Evolutionary conservation across 2,888 invertebrate species (phyloP), one percentile per base, ranked within the genome.

Genomic region (Nemoura dubitans): DNA sequence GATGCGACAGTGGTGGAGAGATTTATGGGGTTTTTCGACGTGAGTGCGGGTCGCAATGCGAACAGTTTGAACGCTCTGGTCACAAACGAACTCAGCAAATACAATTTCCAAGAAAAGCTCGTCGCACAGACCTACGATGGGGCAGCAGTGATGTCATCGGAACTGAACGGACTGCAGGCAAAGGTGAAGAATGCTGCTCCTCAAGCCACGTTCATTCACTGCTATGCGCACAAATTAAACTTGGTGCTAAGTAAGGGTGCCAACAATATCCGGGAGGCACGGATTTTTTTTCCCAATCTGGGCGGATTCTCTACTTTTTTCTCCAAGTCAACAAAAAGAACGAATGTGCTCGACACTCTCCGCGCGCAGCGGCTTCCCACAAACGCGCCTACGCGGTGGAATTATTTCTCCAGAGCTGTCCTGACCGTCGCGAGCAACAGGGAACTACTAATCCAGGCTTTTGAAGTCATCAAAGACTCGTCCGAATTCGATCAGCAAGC

Each of bases 251-350:
- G 85, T 76, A 88, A 86, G 87, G 87, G 76, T 85, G 86, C 42
- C 16, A 82, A 76, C 30, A 26, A 29, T 43, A 87, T 87, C 76
- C 82, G 82, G n/a, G 80, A 87, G 27, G 78, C 77, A 28, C 87
- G 81, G 87, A 76, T 88, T 83, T 89, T 89, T 87, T 89, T 89
- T 87, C 77, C 86, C 1, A 89, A 83, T 86, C 76, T 89, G n/a
- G 42, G 86, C 16, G 84, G 76, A 76, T 80, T 87, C 59, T 10
- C 86, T 21, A 29, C 27, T 14, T 88, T 87, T 25, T 85, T 87
- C 82, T 86, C 78, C 26, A 84, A 77, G 21, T 86, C 77, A n/a
- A 28, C 83, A 21, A 83, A 86, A 7, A 28, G 83, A 2, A 76
- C 76, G 16, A 10, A 86, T 21, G 86, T 82, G 59, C 82, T 86